phyloP scores from a whole-genome alignment of 2,888 invertebrate genomes.

The Chrysopilus asiliformis region DNA sequence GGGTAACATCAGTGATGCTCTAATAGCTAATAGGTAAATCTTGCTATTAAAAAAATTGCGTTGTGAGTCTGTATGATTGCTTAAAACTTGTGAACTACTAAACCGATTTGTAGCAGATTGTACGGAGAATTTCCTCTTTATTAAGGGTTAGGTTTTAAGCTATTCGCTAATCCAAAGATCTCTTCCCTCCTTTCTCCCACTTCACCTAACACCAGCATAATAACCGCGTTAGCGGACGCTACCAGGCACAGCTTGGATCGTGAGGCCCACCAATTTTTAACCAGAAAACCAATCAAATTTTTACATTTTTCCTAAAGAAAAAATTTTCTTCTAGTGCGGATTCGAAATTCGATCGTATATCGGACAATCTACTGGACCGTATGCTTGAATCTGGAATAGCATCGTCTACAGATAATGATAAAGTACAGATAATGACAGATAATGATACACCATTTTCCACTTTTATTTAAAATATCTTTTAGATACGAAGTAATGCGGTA shows the following conservation, averaged over 20 bases:
- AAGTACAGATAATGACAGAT: conserved; percentile 40
- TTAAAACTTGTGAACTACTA: no score
- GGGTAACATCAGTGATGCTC: conserved; percentile 71
- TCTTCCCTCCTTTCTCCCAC: no score
- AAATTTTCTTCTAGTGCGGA: conserved; percentile 36
- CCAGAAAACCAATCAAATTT: no score
- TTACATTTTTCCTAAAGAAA: neutral
- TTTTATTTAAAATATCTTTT: neutral
- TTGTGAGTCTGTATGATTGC: conserved; percentile 5
- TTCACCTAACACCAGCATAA: no score
- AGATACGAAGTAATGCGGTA: conserved; percentile 47
- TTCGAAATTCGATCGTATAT: conserved; percentile 48
- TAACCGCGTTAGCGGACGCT: no score
- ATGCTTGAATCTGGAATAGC: conserved; percentile 52
- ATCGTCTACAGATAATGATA: conserved; percentile 59
- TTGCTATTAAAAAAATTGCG: neutral
- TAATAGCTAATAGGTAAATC: conserved; percentile 53
- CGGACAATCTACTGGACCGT: conserved; percentile 52
- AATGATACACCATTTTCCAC: neutral
- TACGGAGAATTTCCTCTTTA: no score
- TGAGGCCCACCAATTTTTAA: no score
- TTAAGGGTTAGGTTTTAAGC: no score
- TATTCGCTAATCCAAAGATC: no score
- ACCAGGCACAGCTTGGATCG: no score
- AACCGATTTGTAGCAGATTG: no score